A percentile compares a stretch with the other conserved stretches of the same genome.
These are phyloP conservation scores for Copidosoma floridanum DNA, from an alignment of 1,140 invertebrate genomes.

Conservation along the genomic window DNA sequence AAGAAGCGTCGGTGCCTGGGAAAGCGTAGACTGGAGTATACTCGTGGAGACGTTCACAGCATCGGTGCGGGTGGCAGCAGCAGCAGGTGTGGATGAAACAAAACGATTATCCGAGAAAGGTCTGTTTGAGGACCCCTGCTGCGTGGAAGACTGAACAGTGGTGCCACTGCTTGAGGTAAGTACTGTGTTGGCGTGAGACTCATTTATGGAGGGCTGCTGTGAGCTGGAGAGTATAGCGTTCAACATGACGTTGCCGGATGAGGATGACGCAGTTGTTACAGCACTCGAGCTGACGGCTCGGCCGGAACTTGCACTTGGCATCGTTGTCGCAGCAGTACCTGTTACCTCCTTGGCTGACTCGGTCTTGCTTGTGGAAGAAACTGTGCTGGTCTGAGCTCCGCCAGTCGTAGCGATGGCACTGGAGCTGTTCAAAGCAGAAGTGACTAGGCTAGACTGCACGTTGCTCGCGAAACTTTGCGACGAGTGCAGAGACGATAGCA, in stretches of 20 bases:
- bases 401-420: slow-evolving; percentile 32
- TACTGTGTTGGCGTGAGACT: slow-evolving; percentile 46
- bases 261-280: not conserved
- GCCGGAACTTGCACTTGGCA: slow-evolving; percentile 25
- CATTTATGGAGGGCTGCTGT: slow-evolving; percentile 37
- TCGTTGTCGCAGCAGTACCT: not conserved
- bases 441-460: slow-evolving; percentile 43
- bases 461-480: slow-evolving; percentile 41
- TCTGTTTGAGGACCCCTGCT: not conserved
- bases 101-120: not conserved
- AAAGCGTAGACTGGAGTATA: slow-evolving; percentile 52
- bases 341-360: not conserved
- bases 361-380: slow-evolving; percentile 23
- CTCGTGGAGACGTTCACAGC: slow-evolving; percentile 47
- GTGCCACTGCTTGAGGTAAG: slow-evolving; percentile 35
- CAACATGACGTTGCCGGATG: slow-evolving; percentile 52
- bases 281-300: slow-evolving; percentile 3
- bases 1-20: slow-evolving; percentile 47
- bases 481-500: slow-evolving; percentile 50
- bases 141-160: no score
- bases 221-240: slow-evolving; percentile 53
- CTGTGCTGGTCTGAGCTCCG: slow-evolving; percentile 35
- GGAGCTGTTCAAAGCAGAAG: slow-evolving; percentile 53
- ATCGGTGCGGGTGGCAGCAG: slow-evolving; percentile 24
- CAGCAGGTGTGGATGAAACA: not conserved